Conservation (phyloP, 2,888 invertebrate species). For the Aspidiotus destructor region DNA sequence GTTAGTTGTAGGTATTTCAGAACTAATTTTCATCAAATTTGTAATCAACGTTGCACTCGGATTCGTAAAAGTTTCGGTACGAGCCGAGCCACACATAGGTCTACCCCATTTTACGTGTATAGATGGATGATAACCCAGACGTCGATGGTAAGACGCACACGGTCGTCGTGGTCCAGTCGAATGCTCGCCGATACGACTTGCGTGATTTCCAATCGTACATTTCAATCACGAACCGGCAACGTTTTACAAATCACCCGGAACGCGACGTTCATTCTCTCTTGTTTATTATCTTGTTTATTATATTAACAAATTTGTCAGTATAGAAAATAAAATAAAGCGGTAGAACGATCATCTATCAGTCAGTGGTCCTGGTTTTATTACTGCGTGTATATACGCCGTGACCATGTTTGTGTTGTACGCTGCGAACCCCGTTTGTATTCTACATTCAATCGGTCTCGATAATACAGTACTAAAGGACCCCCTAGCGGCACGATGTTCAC, state of each 20-base stretch:
- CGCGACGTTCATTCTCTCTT: constrained; percentile 17
- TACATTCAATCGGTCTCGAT: constrained; percentile 17
- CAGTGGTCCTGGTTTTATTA: constrained; percentile 31
- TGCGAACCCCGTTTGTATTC: constrained; percentile 3
- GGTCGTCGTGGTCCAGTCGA: neutral
- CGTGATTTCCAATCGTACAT: constrained; percentile 24
- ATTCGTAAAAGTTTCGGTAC: too few relatives aligned
- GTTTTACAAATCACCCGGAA: constrained; percentile 8
- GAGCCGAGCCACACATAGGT: too few relatives aligned
- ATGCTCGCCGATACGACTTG: constrained; percentile 5
- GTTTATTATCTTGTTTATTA: constrained; percentile 33
- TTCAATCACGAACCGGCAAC: constrained; percentile 16
- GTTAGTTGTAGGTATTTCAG: too few relatives aligned
- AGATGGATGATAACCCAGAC: too few relatives aligned
- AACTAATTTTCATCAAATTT: too few relatives aligned
- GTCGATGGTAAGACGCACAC: too few relatives aligned
- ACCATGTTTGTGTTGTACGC: neutral
- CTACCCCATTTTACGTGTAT: too few relatives aligned
- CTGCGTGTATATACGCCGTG: constrained; percentile 5
- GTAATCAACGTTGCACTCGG: too few relatives aligned
- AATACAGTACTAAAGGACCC: constrained; percentile 15
- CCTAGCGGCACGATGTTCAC: constrained; percentile 29
- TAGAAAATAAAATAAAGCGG: constrained; percentile 28
- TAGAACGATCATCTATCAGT: constrained; percentile 31
- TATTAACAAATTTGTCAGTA: constrained; percentile 31